Conservation (phyloP, 1,140 invertebrate species). For the Papilio dardanus region DNA sequence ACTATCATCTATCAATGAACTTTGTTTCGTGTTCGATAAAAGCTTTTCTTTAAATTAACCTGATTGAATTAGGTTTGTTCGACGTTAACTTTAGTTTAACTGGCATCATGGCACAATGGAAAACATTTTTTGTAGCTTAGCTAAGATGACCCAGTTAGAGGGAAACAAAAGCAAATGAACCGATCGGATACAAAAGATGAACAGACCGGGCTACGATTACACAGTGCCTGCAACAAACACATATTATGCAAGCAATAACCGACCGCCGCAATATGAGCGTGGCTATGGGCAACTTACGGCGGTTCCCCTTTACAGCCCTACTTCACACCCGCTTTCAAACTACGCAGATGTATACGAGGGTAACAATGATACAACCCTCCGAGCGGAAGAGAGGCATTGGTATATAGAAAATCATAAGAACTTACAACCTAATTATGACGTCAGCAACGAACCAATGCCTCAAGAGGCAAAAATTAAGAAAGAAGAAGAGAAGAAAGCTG, state of each 20-base stretch:
- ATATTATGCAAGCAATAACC: slow-evolving; percentile 71
- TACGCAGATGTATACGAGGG: slow-evolving; percentile 80
- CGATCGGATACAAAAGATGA: slow-evolving; percentile 75
- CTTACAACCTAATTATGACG: slow-evolving; percentile 68
- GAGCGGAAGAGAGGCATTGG: slow-evolving; percentile 81
- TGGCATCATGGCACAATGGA: slow-evolving; percentile 54
- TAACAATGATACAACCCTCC: slow-evolving; percentile 79
- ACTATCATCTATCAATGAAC: slow-evolving; percentile 37
- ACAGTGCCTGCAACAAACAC: slow-evolving; percentile 73
- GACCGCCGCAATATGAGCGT: slow-evolving; percentile 75
- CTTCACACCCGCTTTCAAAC: slow-evolving; percentile 72
- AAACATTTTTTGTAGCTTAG: slow-evolving; percentile 47
- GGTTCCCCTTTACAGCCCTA: slow-evolving; percentile 70
- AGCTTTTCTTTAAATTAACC: slow-evolving; percentile 39
- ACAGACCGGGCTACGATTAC: slow-evolving; percentile 79
- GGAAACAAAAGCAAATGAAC: slow-evolving; percentile 74
- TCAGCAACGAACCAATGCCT: slow-evolving; percentile 60
- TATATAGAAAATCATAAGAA: slow-evolving; percentile 82
- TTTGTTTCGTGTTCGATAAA: slow-evolving; percentile 30
- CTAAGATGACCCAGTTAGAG: slow-evolving; percentile 53
- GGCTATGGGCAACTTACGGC: slow-evolving; percentile 68
- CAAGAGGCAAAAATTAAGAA: slow-evolving; percentile 79
- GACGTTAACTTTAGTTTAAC: slow-evolving; percentile 42
- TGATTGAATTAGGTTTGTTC: slow-evolving; percentile 38
- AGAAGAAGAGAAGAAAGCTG: slow-evolving; percentile 76